phyloP scores from a whole-genome alignment of 2,888 invertebrate genomes.

The Villa cingulata region DNA sequence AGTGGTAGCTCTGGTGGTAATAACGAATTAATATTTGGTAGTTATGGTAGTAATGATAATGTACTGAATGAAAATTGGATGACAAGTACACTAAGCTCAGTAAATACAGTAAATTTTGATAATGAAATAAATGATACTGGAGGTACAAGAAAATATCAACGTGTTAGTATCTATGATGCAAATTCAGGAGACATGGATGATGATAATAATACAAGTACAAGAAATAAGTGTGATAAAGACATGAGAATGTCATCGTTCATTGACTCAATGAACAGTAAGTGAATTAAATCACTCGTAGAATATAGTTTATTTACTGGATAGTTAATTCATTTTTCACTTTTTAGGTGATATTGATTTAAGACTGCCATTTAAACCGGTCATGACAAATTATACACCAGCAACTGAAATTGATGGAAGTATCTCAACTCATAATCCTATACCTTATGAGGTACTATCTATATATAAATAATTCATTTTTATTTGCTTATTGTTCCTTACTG shows the following conservation, averaged over 20 bases:
- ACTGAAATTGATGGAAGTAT: conserved; percentile 76
- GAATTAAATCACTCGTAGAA: neutral
- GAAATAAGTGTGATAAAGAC: conserved; percentile 23
- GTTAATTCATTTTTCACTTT: conserved; percentile 3
- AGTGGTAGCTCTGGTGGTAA: neutral
- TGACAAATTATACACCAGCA: conserved; percentile 67
- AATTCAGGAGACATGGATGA: conserved; percentile 17
- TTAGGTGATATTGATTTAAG: conserved; percentile 60
- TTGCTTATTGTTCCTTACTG: conserved; percentile 7
- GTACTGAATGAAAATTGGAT: neutral
- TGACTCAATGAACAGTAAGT: conserved; percentile 17
- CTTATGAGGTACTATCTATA: conserved; percentile 43
- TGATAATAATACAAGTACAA: conserved; percentile 13
- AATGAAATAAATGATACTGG: too few species aligned
- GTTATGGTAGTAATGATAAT: neutral
- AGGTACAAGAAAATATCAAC: conserved; percentile 20
- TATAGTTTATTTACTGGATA: neutral
- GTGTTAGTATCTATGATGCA: conserved; percentile 29
- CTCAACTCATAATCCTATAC: conserved; percentile 59
- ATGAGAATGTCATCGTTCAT: conserved; percentile 21
- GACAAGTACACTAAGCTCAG: neutral
- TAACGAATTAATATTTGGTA: neutral
- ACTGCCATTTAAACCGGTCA: conserved; percentile 63
- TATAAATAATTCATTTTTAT: neutral
- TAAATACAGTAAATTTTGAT: neutral